These are phyloP conservation scores for Calliphora vomitoria DNA, from an alignment of 2,888 invertebrate genomes.

Conservation along the genomic window DNA sequence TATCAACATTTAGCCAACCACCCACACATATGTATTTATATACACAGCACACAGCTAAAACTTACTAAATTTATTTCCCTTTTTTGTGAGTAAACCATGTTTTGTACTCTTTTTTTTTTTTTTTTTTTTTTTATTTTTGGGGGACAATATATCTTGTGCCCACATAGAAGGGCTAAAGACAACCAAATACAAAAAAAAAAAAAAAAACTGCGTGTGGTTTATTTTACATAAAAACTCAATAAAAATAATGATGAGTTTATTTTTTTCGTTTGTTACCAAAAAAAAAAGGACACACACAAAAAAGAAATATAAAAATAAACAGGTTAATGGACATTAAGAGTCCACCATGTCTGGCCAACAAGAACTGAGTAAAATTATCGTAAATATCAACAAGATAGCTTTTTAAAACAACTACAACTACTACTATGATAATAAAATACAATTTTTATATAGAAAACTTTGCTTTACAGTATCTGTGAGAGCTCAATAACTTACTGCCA, in stretches of 20 bases:
- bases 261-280: too few species aligned
- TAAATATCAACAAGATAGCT: constrained; percentile 72
- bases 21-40: too few species aligned
- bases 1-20: constrained; percentile 23
- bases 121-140: neutral
- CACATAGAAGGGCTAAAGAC: neutral
- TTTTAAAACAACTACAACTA: constrained; percentile 26
- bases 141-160: constrained; percentile 48
- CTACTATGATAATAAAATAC: constrained; percentile 21
- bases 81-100: neutral
- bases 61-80: constrained; percentile 58
- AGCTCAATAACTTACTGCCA: constrained; percentile 47
- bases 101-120: neutral
- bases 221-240: constrained; percentile 74
- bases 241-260: constrained; percentile 71
- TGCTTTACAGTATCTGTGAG: neutral
- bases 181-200: constrained; percentile 33
- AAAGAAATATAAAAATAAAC: constrained; percentile 63
- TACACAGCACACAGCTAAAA: neutral
- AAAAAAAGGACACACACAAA: constrained; percentile 44
- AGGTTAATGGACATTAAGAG: constrained; percentile 74
- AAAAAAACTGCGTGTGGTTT: constrained; percentile 72
- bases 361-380: constrained; percentile 68
- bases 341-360: constrained; percentile 74
- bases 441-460: constrained; percentile 55